A percentile compares a stretch with the other conserved stretches of the same genome.
These are phyloP conservation scores for Tipula unca DNA, from an alignment of 2,888 invertebrate genomes.

Conservation along the genomic window DNA sequence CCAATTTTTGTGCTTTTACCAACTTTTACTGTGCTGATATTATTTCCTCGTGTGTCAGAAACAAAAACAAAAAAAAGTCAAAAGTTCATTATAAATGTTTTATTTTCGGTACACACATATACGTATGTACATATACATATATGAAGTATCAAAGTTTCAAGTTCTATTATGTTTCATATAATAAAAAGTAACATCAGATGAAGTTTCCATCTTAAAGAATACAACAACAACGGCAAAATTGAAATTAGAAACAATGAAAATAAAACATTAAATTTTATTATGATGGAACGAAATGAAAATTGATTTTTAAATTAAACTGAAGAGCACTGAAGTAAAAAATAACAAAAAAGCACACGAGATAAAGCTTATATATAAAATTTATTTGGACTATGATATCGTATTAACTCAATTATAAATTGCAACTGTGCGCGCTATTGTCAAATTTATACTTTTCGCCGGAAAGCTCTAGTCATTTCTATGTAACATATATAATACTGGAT, in stretches of 20 bases:
- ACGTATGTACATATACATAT: neutral
- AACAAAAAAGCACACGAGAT: neutral
- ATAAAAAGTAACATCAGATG: neutral
- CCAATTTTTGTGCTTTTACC: neutral
- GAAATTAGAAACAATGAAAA: constrained; percentile 9
- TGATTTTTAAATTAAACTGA: neutral
- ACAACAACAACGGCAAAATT: neutral
- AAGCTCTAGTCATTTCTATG: neutral
- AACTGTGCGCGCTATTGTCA: neutral
- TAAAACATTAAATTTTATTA: neutral
- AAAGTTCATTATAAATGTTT: neutral
- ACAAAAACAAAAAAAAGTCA: constrained; percentile 1
- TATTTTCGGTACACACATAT: neutral
- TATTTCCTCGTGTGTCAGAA: neutral
- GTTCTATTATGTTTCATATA: neutral
- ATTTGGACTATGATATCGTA: neutral
- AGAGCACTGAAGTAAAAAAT: neutral
- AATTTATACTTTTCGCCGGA: neutral
- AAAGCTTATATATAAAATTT: neutral
- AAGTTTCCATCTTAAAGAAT: neutral
- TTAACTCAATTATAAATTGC: neutral
- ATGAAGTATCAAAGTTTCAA: neutral
- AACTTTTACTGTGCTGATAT: neutral
- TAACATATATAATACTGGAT: neutral
- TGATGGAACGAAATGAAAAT: neutral